A percentile compares a stretch with the other conserved stretches of the same genome.
phyloP scores from a whole-genome alignment of 2,113 vertebrate genomes.

The Holacanthus passer region DNA sequence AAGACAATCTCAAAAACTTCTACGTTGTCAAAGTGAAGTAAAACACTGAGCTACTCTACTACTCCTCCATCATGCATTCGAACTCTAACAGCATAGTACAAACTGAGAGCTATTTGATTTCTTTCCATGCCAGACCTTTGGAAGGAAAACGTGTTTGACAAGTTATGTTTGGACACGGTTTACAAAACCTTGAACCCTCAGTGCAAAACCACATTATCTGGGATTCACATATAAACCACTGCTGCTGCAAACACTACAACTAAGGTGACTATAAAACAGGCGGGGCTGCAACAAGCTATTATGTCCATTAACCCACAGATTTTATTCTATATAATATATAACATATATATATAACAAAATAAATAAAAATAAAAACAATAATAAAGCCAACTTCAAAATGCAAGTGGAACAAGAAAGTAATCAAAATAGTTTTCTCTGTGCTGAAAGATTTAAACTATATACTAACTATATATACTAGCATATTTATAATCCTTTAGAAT shows the following conservation, averaged over 20 bases:
- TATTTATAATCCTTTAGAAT: too few relatives aligned
- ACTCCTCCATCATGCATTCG: background rate
- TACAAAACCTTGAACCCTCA: slow-evolving; percentile 32
- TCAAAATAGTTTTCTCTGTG: too few relatives aligned
- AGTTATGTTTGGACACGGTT: slow-evolving; percentile 26
- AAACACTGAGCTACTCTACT: background rate
- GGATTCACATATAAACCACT: background rate
- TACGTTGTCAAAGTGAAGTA: background rate
- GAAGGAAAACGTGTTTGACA: slow-evolving; percentile 30
- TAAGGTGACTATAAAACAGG: background rate
- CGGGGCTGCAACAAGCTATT: background rate
- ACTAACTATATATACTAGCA: background rate
- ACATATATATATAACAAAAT: background rate
- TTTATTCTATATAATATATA: too few relatives aligned
- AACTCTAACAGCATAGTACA: background rate
- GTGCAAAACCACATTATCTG: background rate
- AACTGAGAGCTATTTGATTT: background rate
- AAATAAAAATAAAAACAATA: background rate
- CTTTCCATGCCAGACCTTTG: slow-evolving; percentile 30
- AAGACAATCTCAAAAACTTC: background rate
- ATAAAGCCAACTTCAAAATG: background rate
- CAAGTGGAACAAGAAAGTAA: background rate
- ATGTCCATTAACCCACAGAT: background rate
- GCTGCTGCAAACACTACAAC: too few relatives aligned
- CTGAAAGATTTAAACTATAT: background rate